Conservation (phyloP, 2,797 vertebrate species). For the Sebastes jordani region DNA sequence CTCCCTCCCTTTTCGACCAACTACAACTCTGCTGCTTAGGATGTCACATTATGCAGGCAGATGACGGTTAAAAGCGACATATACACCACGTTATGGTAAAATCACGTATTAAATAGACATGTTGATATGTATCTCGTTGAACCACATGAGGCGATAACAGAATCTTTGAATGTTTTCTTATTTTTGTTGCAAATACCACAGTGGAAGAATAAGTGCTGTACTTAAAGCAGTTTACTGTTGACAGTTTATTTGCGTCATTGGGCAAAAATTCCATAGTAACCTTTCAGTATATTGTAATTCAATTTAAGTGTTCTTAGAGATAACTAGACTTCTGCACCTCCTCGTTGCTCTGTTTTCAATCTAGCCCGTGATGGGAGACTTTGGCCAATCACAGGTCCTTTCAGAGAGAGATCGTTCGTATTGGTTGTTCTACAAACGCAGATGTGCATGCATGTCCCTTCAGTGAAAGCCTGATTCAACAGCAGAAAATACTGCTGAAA, state of each 20-base stretch:
- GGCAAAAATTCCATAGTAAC: background rate
- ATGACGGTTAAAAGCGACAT: background rate
- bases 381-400: background rate
- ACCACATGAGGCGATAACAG: background rate
- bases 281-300: background rate
- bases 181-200: background rate
- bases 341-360: background rate
- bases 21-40: background rate
- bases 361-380: background rate
- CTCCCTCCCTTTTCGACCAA: slow-evolving; percentile 2
- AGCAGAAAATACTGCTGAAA: background rate
- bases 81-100: background rate
- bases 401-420: background rate
- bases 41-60: background rate
- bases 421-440: background rate
- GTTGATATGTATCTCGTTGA: background rate
- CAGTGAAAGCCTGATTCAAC: background rate
- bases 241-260: background rate
- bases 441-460: background rate
- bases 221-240: background rate
- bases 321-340: background rate
- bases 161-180: background rate
- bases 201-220: background rate
- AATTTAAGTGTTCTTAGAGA: background rate
- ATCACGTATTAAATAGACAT: background rate